Percentiles rank a stretch among this genome's conserved stretches.
These are phyloP conservation scores for Sisyra nigra DNA, from an alignment of 2,888 invertebrate genomes.

Conservation along the genomic window DNA sequence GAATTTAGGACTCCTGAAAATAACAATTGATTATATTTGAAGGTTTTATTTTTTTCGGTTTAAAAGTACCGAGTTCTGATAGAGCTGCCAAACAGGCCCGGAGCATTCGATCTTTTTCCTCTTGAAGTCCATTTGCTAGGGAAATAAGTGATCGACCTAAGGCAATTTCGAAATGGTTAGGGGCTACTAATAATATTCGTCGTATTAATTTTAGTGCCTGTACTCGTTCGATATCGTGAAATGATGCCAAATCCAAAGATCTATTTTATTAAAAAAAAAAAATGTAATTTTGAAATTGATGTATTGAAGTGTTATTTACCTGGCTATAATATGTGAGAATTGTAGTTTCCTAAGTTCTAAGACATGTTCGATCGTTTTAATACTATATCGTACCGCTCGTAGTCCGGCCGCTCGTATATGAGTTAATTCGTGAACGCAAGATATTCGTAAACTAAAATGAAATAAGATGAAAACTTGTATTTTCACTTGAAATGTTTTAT, in stretches of 20 bases:
- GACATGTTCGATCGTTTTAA: slow-evolving; percentile 63
- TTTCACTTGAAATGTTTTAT: slow-evolving; percentile 13
- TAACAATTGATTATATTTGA: slow-evolving; percentile 6
- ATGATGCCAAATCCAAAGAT: slow-evolving; percentile 57
- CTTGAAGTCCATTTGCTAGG: slow-evolving; percentile 60
- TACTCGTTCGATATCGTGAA: slow-evolving; percentile 52
- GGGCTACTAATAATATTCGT: slow-evolving; percentile 44
- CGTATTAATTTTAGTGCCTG: slow-evolving; percentile 80
- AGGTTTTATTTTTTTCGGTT: neutral
- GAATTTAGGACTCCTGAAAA: slow-evolving; percentile 62
- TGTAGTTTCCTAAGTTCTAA: slow-evolving; percentile 63
- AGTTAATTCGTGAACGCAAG: slow-evolving; percentile 72
- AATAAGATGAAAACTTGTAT: neutral
- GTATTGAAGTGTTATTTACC: too few relatives aligned
- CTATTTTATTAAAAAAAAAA: slow-evolving; percentile 28
- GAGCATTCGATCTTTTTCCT: slow-evolving; percentile 69
- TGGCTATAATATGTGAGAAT: slow-evolving; percentile 68
- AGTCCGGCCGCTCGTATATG: slow-evolving; percentile 81
- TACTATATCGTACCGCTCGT: slow-evolving; percentile 70
- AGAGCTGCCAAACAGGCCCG: slow-evolving; percentile 75
- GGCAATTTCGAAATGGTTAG: slow-evolving; percentile 53
- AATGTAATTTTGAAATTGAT: too few relatives aligned
- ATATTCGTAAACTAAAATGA: slow-evolving; percentile 58
- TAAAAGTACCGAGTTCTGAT: slow-evolving; percentile 64
- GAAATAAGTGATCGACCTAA: slow-evolving; percentile 69